Evolutionary conservation across 2,113 vertebrate genomes (phyloP), one percentile per base, ranked within the genome.

Genomic region (Emydocephalus ijimae): DNA sequence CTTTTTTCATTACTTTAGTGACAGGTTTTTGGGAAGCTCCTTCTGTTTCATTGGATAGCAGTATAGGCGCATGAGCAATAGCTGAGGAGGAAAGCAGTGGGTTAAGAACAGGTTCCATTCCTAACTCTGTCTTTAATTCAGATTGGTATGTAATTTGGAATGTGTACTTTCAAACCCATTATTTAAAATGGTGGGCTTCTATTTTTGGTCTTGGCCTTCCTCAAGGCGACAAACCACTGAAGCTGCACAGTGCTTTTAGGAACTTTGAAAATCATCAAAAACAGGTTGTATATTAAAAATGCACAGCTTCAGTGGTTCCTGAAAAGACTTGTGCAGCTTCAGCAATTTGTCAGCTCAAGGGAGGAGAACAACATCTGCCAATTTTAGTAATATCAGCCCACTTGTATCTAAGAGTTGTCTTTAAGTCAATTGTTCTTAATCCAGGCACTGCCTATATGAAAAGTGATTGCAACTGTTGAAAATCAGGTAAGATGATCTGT

Each of bases 391-490:
- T 34, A 69, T 4, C 4, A n/a, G 26, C 61, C 26, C 12, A 4
- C 29, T 69, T 69, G 64, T 69, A 34, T 34, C 29, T 34, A 34
- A 69, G 29, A 34, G 2, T 6, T 69, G 12, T 69, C 29, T 29
- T 69, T 69, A 69, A 15, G 0, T 34, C 12, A n/a, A 15, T 69
- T 15, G 64, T 34, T 34, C 29, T 69, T 69, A 69, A 69, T 69
- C 29, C 5, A 15, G 29, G 29, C 61, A n/a, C 12, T 69, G 29
- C 29, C 61, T 15, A 85, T 54, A 59, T 92, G 39, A 93, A 61
- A 93, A 55, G 3, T 93, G 48, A n/a, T 57, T 92, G 59, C 7
- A 92, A 81, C 43, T 74, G 50, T 85, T 89, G 52, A 87, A 94
- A 29, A 88, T 61, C 89, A 88, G 85, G 61, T 59, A 92, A 92